Base-by-base conservation (phyloP, 2,888 invertebrate genomes). In the Timema podura region DNA sequence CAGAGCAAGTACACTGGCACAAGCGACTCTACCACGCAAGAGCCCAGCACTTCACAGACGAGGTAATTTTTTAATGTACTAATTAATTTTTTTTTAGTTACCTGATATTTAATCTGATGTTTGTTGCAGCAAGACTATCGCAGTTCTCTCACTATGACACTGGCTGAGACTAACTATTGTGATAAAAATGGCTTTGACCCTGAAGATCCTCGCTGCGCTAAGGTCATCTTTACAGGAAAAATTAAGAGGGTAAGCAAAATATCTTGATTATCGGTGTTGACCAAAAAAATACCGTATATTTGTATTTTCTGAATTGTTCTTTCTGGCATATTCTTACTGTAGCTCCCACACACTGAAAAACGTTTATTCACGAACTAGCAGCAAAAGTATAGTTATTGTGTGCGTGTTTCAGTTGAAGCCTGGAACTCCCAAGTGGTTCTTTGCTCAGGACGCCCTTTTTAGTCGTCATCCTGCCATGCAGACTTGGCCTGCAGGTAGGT, bases 121-220 rank as follows among this genome's bases (percentile, higher is more conserved):
- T 69, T 65, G 46, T 73, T 73, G 15, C 59, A 73, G 73, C 68
- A 68, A 49, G 87, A 90, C 76, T 85, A 82, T 74, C 85, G 87
- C 6, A 86, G 88, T 6, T 88, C 91, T 0, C 81, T 92, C n/a
- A 82, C 90, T 73, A 87, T 90, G 74, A 86, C 88, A 0, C 81
- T 92, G 51, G 89, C 90, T 67, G 87, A 92, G 81, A 86, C 87
- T 5, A 80, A 83, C 70, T 92, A 89, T 78, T 74, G 74, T 49
- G 67, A 66, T 47, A 64, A 66, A 15, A 69, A 74, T 67, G 65
- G 61, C 16, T 51, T 73, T 5, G 72, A 74, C 65, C 74, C 74
- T 6, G 90, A 92, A 82, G 91, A 91, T 79, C 92, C 92, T 0
- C 83, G 91, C 59, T 92, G 92, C 82, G 89, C 90, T 5, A 85